Evolutionary conservation across 2,888 invertebrate species (phyloP), one percentile per base, ranked within the genome.

Genomic region (Muscina levida): DNA sequence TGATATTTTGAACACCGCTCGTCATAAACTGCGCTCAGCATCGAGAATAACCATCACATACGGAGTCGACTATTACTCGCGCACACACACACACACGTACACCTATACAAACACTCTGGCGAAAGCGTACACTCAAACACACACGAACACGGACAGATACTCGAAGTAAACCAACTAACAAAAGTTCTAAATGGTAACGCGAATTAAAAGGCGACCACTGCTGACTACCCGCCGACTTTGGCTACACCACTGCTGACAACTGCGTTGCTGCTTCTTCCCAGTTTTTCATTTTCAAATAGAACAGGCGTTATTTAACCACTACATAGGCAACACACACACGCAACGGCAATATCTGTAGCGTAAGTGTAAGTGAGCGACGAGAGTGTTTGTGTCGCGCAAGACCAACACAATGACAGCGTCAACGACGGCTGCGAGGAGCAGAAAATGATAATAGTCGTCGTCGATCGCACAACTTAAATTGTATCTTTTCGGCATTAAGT

Each of bases 1-100:
- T 81, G 81, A 81, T 81, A 72, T 77, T 81, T 75, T 81, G 74
- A 77, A 81, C 77, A 81, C 77, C 81, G 81, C 81, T 81, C 65
- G 81, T 77, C 81, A 81, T 75, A 81, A 81, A 81, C 81, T 81
- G 74, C 39, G 81, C 72, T 77, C 77, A 77, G 26, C 66, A 56
- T 62, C 24, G 53, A 75, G 44, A 62, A 62, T 68, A 59, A 67
- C 39, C 62, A 42, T 62, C 72, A 62, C 46, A 62, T 19, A 31
- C 31, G 31, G 31, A 59, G 66, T 59, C 44, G 46, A 48, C 22
- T 56, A 59, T 39, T 59, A n/a, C n/a, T 15, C 59, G 59, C 37
- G 39, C 42, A 72, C 56, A 19, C 8, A 66, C 62, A 26, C 48
- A 65, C 72, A 59, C 70, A 65, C n/a, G n/a, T n/a, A n/a, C n/a